phyloP scores from a whole-genome alignment of 2,888 invertebrate species.

The Phytoseiulus persimilis region DNA sequence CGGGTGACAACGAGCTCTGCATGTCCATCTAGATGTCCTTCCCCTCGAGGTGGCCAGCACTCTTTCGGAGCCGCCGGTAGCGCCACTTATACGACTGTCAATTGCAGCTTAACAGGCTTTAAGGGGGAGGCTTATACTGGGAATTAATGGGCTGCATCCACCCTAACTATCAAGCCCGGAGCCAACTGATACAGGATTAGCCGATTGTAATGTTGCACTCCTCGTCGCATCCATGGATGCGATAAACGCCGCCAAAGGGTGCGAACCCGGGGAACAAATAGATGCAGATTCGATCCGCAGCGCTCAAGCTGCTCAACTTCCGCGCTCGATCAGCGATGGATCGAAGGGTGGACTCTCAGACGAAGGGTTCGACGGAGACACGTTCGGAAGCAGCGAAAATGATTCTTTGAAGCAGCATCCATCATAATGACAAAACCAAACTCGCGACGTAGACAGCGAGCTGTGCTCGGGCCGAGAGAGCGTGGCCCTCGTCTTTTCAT shows the following conservation, averaged over 20 bases:
- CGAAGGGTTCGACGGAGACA: neutral
- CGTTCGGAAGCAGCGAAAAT: neutral
- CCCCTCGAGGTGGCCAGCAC: neutral
- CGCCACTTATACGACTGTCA: neutral
- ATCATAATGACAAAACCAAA: neutral
- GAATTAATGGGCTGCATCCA: neutral
- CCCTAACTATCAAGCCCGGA: neutral
- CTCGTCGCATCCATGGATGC: neutral
- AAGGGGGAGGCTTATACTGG: neutral
- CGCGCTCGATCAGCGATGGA: neutral
- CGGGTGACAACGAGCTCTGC: neutral
- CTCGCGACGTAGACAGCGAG: neutral
- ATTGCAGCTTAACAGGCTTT: slow-evolving; percentile 5
- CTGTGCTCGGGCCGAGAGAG: neutral
- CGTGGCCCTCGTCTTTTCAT: neutral
- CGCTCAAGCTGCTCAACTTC: neutral
- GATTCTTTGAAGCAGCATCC: slow-evolving; percentile 5
- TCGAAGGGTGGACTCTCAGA: neutral
- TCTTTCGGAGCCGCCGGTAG: neutral
- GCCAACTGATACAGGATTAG: neutral
- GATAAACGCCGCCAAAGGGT: neutral
- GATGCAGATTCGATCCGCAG: neutral
- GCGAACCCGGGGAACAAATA: neutral
- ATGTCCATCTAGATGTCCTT: neutral
- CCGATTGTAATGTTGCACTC: neutral